phyloP scores from a whole-genome alignment of 2,113 vertebrate species.

The Vicugna pacos region DNA sequence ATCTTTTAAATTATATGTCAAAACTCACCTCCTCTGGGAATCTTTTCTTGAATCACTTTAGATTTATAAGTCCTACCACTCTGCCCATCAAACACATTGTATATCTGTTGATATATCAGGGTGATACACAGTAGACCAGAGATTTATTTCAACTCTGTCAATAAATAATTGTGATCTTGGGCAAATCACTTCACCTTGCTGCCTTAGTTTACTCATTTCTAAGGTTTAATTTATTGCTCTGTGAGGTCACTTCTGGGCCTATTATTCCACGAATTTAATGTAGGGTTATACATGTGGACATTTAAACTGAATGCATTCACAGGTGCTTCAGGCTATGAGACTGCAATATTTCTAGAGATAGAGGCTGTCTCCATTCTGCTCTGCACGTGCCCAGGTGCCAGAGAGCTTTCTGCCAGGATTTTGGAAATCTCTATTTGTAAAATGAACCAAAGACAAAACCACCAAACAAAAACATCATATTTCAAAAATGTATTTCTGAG shows the following conservation, averaged over 20 bases:
- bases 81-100: neutral
- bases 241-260: neutral
- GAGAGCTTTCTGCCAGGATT: neutral
- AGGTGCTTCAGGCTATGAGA: neutral
- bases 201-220: constrained; percentile 42
- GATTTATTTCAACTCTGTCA: constrained; percentile 52
- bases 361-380: neutral
- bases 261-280: constrained; percentile 3
- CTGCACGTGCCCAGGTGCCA: neutral
- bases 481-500: neutral
- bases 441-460: constrained; percentile 46
- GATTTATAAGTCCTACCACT: constrained; percentile 62
- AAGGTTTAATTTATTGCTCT: constrained; percentile 31
- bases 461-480: neutral
- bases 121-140: constrained; percentile 23
- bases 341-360: neutral
- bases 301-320: neutral
- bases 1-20: constrained; percentile 77
- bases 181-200: constrained; percentile 2
- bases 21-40: constrained; percentile 62
- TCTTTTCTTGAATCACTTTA: constrained; percentile 46
- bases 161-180: constrained; percentile 50
- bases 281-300: neutral
- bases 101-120: constrained; percentile 52
- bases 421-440: constrained; percentile 37